A percentile compares a stretch with the other conserved stretches of the same genome.
Conservation (phyloP, 2,888 invertebrate genomes). For the Chydorus sphaericus region DNA sequence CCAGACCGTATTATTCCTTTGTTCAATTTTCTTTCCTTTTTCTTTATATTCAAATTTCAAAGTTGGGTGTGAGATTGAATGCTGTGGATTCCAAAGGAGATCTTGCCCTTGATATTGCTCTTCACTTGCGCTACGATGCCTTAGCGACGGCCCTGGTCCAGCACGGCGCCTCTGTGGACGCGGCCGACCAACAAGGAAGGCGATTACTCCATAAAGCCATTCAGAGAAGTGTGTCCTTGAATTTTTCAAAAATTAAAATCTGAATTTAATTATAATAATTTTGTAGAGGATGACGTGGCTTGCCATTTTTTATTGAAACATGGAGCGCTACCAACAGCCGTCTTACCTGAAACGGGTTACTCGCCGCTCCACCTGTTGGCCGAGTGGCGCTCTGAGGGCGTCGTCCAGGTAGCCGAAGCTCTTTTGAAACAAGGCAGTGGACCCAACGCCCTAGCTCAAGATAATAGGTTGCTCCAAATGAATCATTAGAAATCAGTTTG, state of each 20-base stretch:
- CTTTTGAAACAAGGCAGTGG: slow-evolving; percentile 59
- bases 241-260: no score
- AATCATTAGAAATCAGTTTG: slow-evolving; percentile 10
- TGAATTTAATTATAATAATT: background rate
- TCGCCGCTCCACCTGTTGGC: slow-evolving; percentile 71
- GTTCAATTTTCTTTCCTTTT: background rate
- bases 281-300: slow-evolving; percentile 57
- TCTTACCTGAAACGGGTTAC: slow-evolving; percentile 48
- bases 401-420: slow-evolving; percentile 53
- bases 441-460: slow-evolving; percentile 64
- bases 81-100: slow-evolving; percentile 71
- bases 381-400: slow-evolving; percentile 32
- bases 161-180: slow-evolving; percentile 72
- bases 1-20: no score
- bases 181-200: slow-evolving; percentile 56
- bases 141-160: slow-evolving; percentile 73
- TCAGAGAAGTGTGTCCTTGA: slow-evolving; percentile 49
- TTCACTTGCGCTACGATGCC: slow-evolving; percentile 57
- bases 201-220: slow-evolving; percentile 78
- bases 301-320: slow-evolving; percentile 68
- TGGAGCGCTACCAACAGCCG: slow-evolving; percentile 47
- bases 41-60: no score
- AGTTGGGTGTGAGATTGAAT: slow-evolving; percentile 67
- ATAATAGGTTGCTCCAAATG: slow-evolving; percentile 48
- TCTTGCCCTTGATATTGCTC: slow-evolving; percentile 71